Evolutionary conservation across 2,888 invertebrate species (phyloP).

Genomic region (Parnassius orleans): DNA sequence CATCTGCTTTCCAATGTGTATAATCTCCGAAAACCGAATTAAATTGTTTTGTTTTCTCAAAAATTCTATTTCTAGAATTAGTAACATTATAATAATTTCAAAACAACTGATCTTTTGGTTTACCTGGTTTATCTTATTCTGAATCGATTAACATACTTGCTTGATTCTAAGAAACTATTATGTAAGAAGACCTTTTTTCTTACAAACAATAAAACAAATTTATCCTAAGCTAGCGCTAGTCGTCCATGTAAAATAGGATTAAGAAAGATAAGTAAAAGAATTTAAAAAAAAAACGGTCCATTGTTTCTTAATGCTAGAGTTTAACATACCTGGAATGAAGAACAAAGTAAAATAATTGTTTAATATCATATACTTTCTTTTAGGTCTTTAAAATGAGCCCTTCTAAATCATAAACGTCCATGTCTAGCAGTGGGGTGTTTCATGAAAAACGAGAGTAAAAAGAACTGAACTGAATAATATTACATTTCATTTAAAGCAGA

Average conservation of each 20-base stretch:
- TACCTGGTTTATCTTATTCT: not conserved
- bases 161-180: constrained; percentile 10
- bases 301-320: constrained; percentile 3
- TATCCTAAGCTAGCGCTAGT: constrained; percentile 6
- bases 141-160: not conserved
- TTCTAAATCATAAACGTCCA: too few species aligned
- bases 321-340: not conserved
- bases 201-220: constrained; percentile 12
- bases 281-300: not conserved
- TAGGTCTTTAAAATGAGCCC: not conserved
- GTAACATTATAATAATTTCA: too few species aligned
- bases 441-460: too few species aligned
- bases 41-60: too few species aligned
- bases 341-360: constrained; percentile 2
- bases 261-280: constrained; percentile 16
- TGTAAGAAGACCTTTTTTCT: not conserved
- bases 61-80: too few species aligned
- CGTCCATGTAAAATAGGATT: constrained; percentile 9
- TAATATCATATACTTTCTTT: not conserved
- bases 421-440: too few species aligned
- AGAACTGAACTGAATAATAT: too few species aligned
- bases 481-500: too few species aligned
- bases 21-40: too few species aligned
- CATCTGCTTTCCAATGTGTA: too few species aligned
- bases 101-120: not conserved